Evolutionary conservation across 1,140 invertebrate species (phyloP).

Genomic region (Mizuhopecten yessoensis): DNA sequence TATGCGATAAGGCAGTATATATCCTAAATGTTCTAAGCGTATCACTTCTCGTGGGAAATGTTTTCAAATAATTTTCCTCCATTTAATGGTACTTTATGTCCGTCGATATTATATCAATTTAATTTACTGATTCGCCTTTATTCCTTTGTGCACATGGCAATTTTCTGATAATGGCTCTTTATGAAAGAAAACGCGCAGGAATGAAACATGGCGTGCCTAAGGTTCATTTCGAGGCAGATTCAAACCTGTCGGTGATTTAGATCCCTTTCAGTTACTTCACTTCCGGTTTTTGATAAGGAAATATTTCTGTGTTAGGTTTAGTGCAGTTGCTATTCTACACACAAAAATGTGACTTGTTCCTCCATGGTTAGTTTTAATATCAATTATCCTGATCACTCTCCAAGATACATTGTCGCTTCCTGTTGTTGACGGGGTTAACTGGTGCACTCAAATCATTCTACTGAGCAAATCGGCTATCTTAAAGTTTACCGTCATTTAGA

Average conservation of each 20-base stretch:
- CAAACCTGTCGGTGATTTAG: background rate
- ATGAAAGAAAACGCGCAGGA: background rate
- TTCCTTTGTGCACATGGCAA: constrained; percentile 32
- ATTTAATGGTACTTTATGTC: background rate
- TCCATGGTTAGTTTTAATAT: background rate
- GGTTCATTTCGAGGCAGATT: background rate
- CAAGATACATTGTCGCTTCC: background rate
- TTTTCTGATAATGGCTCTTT: background rate
- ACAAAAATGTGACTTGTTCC: background rate
- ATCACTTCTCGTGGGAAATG: background rate
- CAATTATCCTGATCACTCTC: background rate
- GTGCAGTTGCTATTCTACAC: no score
- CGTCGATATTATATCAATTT: constrained; percentile 4
- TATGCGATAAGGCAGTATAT: background rate
- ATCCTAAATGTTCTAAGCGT: background rate
- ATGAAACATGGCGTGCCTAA: background rate
- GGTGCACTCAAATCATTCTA: background rate
- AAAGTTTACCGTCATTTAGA: no score
- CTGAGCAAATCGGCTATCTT: background rate
- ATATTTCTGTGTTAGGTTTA: background rate
- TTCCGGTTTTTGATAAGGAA: background rate
- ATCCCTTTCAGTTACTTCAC: background rate
- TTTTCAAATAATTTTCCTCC: background rate
- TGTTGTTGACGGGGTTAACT: background rate
- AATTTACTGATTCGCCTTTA: background rate